A percentile compares a stretch with the other conserved stretches of the same genome.
phyloP scores from a whole-genome alignment of 1,140 invertebrate genomes.

The Cherax destructor region DNA sequence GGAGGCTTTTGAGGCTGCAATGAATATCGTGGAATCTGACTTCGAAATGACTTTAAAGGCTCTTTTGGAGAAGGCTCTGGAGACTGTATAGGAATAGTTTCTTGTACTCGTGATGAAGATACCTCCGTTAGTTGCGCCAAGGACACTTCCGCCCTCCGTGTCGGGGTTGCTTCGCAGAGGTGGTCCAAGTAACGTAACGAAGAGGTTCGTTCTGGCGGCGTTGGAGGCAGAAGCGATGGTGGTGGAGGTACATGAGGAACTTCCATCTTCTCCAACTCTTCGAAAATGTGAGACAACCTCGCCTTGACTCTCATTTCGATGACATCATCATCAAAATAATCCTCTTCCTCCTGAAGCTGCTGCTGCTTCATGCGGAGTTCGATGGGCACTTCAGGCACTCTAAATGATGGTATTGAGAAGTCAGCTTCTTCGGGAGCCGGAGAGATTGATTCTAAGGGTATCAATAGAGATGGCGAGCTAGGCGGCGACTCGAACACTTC shows the following conservation, averaged over 20 bases:
- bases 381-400: not conserved
- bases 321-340: too few species aligned
- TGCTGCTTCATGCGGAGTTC: too few species aligned
- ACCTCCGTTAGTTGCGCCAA: not conserved
- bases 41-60: not conserved
- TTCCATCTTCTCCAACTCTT: conserved; percentile 27
- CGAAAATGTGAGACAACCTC: not conserved
- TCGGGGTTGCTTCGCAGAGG: not conserved
- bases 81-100: not conserved
- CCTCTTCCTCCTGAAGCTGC: too few species aligned
- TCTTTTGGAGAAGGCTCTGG: not conserved
- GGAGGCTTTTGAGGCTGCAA: too few species aligned
- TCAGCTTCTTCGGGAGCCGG: not conserved
- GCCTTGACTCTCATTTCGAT: not conserved
- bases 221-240: not conserved
- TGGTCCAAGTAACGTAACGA: not conserved
- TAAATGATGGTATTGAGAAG: not conserved
- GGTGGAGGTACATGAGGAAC: conserved; percentile 24
- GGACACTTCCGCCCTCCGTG: not conserved
- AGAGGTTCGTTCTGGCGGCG: not conserved
- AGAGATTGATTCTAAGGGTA: not conserved
- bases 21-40: too few species aligned
- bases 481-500: not conserved
- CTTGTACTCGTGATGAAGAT: not conserved
- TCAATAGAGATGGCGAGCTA: not conserved